Percentiles rank a stretch among this genome's conserved stretches.
phyloP scores from a whole-genome alignment of 2,797 vertebrate genomes.

The Chromobotia macracanthus region DNA sequence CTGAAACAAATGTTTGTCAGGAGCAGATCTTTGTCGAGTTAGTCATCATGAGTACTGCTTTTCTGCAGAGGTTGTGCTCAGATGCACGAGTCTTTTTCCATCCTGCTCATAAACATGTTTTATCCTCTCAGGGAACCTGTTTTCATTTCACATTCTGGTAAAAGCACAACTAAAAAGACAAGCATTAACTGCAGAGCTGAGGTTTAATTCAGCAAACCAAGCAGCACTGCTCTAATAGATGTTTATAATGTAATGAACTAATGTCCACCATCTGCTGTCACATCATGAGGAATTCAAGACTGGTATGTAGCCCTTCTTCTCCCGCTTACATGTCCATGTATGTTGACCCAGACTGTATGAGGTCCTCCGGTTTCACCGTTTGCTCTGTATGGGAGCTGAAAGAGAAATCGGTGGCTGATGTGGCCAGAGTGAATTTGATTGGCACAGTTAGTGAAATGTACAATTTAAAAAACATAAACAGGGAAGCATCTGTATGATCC shows the following conservation, averaged over 20 bases:
- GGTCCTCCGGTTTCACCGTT: background rate
- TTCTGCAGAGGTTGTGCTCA: no score
- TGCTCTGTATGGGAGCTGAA: conserved; percentile 3
- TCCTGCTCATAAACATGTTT: conserved; percentile 43
- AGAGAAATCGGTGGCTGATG: conserved; percentile 1
- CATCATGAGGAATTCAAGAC: conserved; percentile 19
- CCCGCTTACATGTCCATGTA: conserved; percentile 24
- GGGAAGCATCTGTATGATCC: conserved; percentile 16
- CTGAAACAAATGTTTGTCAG: background rate
- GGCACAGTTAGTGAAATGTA: conserved; percentile 41
- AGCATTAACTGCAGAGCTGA: conserved; percentile 8
- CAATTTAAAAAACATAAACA: conserved; percentile 24
- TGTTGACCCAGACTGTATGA: conserved; percentile 10
- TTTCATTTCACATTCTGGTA: conserved; percentile 50
- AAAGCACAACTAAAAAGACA: conserved; percentile 60
- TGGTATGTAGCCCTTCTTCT: background rate
- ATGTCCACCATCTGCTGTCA: conserved; percentile 41
- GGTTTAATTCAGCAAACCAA: conserved; percentile 13
- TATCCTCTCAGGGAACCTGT: conserved; percentile 68
- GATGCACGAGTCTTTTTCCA: no score
- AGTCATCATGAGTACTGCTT: no score
- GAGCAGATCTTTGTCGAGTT: no score
- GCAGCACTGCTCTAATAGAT: conserved; percentile 29
- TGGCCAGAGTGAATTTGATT: conserved; percentile 20
- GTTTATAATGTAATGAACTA: conserved; percentile 44